Evolutionary conservation across 2,797 vertebrate species (phyloP).

Genomic region (Danio kyathit): DNA sequence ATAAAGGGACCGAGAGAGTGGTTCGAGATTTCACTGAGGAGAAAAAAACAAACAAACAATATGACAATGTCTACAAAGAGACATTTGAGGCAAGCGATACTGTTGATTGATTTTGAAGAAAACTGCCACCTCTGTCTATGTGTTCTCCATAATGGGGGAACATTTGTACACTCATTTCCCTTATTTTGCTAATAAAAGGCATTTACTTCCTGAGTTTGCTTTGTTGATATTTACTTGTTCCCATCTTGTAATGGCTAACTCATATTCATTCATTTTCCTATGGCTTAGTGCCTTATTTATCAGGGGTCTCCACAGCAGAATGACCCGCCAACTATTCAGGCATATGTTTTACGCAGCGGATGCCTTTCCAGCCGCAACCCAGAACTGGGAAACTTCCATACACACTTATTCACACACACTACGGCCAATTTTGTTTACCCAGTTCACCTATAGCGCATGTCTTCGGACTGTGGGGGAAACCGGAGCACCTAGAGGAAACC

Average conservation of each 20-base stretch:
- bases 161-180: constrained; percentile 84
- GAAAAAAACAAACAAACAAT: neutral
- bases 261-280: no score
- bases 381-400: no score
- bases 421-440: no score
- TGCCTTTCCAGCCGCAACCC: no score
- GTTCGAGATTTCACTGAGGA: constrained; percentile 1
- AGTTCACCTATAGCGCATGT: no score
- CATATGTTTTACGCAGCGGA: no score
- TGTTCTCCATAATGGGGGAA: constrained; percentile 73
- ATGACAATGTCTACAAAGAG: constrained; percentile 20
- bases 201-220: constrained; percentile 72
- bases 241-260: neutral
- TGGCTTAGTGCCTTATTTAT: no score
- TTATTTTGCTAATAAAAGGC: constrained; percentile 89
- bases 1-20: constrained; percentile 11
- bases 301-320: no score
- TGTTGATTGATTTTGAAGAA: constrained; percentile 41
- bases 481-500: no score
- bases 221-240: neutral
- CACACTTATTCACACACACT: no score
- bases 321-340: no score
- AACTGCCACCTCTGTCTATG: constrained; percentile 61
- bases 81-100: constrained; percentile 17
- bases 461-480: no score